These are phyloP conservation scores for Falco concolor DNA, from an alignment of 2,797 vertebrate species.

Conservation along the genomic window DNA sequence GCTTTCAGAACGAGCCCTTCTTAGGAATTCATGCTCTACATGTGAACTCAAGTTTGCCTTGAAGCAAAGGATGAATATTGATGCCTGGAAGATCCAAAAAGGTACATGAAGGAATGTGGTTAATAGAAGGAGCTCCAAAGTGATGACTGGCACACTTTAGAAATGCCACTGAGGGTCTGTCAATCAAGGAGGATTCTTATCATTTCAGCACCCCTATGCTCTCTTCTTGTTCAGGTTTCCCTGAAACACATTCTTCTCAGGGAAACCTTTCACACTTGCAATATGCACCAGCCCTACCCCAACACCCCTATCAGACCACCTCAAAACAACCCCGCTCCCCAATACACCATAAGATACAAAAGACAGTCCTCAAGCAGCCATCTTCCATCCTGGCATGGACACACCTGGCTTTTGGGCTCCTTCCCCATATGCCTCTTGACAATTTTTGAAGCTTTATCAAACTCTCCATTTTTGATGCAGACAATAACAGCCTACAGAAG, in stretches of 20 bases:
- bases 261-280: neutral
- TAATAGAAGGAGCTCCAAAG: neutral
- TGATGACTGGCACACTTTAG: rapidly evolving
- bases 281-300: rapidly evolving
- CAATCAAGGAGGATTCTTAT: neutral
- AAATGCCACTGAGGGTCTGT: rapidly evolving
- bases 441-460: constrained; percentile 74
- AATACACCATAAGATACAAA: rapidly evolving
- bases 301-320: neutral
- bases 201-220: too few species aligned
- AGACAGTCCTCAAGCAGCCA: neutral
- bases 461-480: constrained; percentile 76
- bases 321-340: neutral
- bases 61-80: neutral
- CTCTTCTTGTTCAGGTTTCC: neutral
- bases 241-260: neutral
- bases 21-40: rapidly evolving
- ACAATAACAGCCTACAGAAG: constrained; percentile 73
- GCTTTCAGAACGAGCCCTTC: neutral
- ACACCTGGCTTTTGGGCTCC: constrained; percentile 69
- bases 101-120: rapidly evolving
- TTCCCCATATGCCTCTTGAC: constrained; percentile 70
- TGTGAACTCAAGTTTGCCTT: neutral
- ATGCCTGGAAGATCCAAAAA: neutral
- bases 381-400: rapidly evolving